A percentile compares a stretch with the other conserved stretches of the same genome.
These are phyloP conservation scores for Herminia tarsipennalis DNA, from an alignment of 2,888 invertebrate species.

Conservation along the genomic window DNA sequence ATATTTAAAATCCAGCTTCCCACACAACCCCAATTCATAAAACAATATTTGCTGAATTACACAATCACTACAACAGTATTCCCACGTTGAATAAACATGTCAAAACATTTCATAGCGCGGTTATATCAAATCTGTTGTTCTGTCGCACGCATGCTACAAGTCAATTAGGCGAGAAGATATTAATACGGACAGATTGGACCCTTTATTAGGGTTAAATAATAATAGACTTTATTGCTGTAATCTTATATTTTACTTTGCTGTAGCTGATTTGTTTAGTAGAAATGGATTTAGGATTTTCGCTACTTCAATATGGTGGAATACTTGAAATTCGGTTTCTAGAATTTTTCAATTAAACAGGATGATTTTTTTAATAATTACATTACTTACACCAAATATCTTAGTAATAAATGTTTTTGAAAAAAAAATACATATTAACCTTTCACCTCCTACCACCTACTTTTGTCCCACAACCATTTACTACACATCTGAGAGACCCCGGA, in stretches of 20 bases:
- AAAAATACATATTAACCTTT: too few species aligned
- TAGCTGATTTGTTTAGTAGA: background rate
- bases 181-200: conserved; percentile 51
- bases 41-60: conserved; percentile 32
- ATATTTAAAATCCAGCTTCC: conserved; percentile 11
- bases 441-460: too few species aligned
- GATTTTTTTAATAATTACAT: too few species aligned
- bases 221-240: conserved; percentile 10
- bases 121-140: conserved; percentile 59
- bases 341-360: too few species aligned
- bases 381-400: too few species aligned
- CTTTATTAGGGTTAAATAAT: conserved; percentile 18
- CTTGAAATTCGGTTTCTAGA: too few species aligned
- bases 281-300: too few species aligned
- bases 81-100: conserved; percentile 66
- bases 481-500: too few species aligned
- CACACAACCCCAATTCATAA: conserved; percentile 17
- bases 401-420: too few species aligned
- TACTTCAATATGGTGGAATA: too few species aligned
- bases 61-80: conserved; percentile 38
- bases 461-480: too few species aligned
- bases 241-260: conserved; percentile 4
- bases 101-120: conserved; percentile 64
- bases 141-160: conserved; percentile 61
- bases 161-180: conserved; percentile 68